phyloP scores from a whole-genome alignment of 2,888 invertebrate genomes.

The Hyposoter didymator region DNA sequence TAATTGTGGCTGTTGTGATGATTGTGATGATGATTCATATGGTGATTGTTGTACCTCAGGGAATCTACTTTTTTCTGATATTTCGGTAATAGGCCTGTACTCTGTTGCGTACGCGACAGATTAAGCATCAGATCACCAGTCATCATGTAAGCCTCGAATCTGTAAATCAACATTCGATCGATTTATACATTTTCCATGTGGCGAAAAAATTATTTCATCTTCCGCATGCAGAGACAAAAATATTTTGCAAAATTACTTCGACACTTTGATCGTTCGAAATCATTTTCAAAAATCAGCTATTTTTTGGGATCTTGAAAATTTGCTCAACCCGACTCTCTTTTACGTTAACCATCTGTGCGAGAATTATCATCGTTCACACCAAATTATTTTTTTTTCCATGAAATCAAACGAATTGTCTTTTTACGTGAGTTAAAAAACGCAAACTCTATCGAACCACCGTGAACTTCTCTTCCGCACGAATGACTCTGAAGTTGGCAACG shows the following conservation, averaged over 20 bases:
- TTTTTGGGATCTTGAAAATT: background rate
- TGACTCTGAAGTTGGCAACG: too few relatives aligned
- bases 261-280: background rate
- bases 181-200: background rate
- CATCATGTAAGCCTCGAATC: conserved; percentile 98
- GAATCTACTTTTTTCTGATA: conserved; percentile 86
- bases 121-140: conserved; percentile 98
- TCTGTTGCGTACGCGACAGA: conserved; percentile 92
- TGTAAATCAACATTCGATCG: conserved; percentile 75
- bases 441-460: too few relatives aligned
- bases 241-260: background rate
- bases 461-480: too few relatives aligned
- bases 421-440: too few relatives aligned
- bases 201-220: background rate
- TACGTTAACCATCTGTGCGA: too few relatives aligned
- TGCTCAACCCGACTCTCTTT: background rate
- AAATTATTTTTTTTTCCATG: too few relatives aligned
- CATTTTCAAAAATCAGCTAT: background rate
- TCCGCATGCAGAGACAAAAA: background rate
- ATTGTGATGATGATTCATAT: conserved; percentile 85
- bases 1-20: conserved; percentile 84
- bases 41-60: conserved; percentile 86
- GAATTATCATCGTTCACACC: too few relatives aligned
- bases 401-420: too few relatives aligned
- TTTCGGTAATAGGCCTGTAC: conserved; percentile 87